Percentiles rank a stretch among this genome's conserved stretches.
Conservation (phyloP, 2,888 invertebrate genomes). For the Bedellia somnulentella region DNA sequence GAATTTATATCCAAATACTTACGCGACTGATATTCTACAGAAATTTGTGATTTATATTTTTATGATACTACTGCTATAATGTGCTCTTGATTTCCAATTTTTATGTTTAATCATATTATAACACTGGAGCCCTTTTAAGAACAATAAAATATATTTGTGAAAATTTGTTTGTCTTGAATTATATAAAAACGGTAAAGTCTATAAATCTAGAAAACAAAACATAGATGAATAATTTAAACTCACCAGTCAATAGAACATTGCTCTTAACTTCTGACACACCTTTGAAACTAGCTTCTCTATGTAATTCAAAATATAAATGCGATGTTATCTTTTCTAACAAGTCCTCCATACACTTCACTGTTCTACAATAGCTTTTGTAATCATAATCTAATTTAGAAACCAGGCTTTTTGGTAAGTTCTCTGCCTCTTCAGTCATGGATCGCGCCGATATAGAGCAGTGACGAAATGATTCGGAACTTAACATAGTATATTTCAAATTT, state of each 20-base stretch:
- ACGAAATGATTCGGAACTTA: slow-evolving; percentile 53
- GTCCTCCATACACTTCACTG: slow-evolving; percentile 50
- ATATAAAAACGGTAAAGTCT: too few relatives aligned
- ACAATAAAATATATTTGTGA: too few relatives aligned
- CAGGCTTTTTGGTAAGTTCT: slow-evolving; percentile 21
- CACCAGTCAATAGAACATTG: slow-evolving; percentile 44
- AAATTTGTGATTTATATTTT: too few relatives aligned
- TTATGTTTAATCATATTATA: too few relatives aligned
- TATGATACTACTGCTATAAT: too few relatives aligned
- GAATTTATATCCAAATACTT: too few relatives aligned
- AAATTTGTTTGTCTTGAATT: too few relatives aligned
- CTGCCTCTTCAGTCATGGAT: slow-evolving; percentile 27
- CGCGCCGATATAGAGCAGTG: slow-evolving; percentile 46
- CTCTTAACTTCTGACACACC: slow-evolving; percentile 44
- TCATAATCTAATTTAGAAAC: slow-evolving; percentile 33
- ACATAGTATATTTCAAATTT: slow-evolving; percentile 42
- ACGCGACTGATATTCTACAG: too few relatives aligned
- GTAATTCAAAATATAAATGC: slow-evolving; percentile 40
- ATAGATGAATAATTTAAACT: too few relatives aligned
- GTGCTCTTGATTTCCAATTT: too few relatives aligned
- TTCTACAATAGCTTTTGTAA: slow-evolving; percentile 43
- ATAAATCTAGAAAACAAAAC: too few relatives aligned
- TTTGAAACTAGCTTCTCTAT: slow-evolving; percentile 39
- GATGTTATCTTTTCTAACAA: slow-evolving; percentile 29
- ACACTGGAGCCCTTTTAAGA: too few relatives aligned